Evolutionary conservation across 35 echinoderm and acorn worm genomes (phyloP).

Genomic region (Nesometra sesokonis): DNA sequence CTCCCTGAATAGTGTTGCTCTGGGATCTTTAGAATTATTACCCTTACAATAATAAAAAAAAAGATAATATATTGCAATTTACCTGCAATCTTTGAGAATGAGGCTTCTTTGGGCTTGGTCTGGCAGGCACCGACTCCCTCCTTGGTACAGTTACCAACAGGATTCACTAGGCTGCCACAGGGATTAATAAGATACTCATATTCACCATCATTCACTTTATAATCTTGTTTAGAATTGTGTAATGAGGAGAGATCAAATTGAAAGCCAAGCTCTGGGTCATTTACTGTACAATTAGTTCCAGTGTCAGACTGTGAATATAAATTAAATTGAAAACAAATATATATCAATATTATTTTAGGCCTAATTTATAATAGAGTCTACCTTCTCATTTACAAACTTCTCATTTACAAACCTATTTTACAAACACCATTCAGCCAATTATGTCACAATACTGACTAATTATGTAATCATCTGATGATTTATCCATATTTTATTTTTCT

Average conservation of each 20-base stretch:
- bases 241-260: slow-evolving; percentile 50
- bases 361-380: too few relatives aligned
- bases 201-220: neutral
- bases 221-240: slow-evolving; percentile 33
- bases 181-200: slow-evolving; percentile 71
- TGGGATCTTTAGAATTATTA: too few relatives aligned
- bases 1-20: too few relatives aligned
- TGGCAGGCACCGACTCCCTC: slow-evolving; percentile 46
- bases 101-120: neutral
- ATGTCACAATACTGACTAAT: too few relatives aligned
- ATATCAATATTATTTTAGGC: too few relatives aligned
- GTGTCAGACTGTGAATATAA: slow-evolving; percentile 30
- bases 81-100: neutral
- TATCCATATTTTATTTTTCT: too few relatives aligned
- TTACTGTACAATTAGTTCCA: slow-evolving; percentile 50
- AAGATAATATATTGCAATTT: too few relatives aligned
- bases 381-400: too few relatives aligned
- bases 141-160: neutral
- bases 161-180: slow-evolving; percentile 37
- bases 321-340: neutral
- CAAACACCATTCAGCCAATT: too few relatives aligned
- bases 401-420: too few relatives aligned
- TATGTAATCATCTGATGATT: too few relatives aligned
- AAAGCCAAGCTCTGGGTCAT: slow-evolving; percentile 49
- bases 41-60: too few relatives aligned